A percentile compares a stretch with the other conserved stretches of the same genome.
phyloP scores from a whole-genome alignment of 2,888 invertebrate genomes.

The Panopea generosa region DNA sequence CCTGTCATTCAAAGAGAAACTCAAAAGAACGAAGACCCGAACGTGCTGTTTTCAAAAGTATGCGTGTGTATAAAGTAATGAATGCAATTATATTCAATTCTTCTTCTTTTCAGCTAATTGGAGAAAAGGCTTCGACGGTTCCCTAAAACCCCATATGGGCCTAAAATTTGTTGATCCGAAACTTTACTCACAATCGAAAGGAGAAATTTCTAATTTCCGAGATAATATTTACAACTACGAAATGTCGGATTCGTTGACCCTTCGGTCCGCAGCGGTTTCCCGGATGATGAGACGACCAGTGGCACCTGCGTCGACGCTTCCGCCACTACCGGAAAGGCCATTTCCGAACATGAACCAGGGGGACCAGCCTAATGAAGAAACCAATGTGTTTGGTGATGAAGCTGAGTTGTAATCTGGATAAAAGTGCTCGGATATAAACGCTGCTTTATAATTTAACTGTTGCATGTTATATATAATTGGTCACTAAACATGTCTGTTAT shows the following conservation, averaged over 20 bases:
- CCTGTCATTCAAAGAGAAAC: no score
- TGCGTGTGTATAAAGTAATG: no score
- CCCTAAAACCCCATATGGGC: constrained; percentile 50
- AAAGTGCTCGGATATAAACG: no score
- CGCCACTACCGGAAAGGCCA: constrained; percentile 21
- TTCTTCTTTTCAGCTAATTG: constrained; percentile 46
- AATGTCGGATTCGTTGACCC: constrained; percentile 47
- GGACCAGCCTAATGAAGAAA: neutral
- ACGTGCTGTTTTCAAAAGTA: no score
- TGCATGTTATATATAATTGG: no score
- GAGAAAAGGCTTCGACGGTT: constrained; percentile 48
- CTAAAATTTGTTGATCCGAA: constrained; percentile 53
- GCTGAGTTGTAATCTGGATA: constrained; percentile 4
- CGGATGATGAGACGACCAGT: constrained; percentile 23
- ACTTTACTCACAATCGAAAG: constrained; percentile 31
- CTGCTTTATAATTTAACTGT: no score
- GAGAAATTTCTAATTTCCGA: constrained; percentile 43
- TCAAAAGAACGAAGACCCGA: no score
- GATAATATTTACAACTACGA: constrained; percentile 55
- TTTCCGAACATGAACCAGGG: constrained; percentile 8
- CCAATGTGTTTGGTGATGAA: constrained; percentile 8
- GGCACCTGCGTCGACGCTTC: constrained; percentile 21
- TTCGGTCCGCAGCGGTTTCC: constrained; percentile 50
- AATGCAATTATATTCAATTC: no score
- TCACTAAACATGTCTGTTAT: no score